Evolutionary conservation across 53 echinoderm and acorn worm genomes (phyloP), one percentile per base, ranked within the genome.

Genomic region (Arbacia lixula): DNA sequence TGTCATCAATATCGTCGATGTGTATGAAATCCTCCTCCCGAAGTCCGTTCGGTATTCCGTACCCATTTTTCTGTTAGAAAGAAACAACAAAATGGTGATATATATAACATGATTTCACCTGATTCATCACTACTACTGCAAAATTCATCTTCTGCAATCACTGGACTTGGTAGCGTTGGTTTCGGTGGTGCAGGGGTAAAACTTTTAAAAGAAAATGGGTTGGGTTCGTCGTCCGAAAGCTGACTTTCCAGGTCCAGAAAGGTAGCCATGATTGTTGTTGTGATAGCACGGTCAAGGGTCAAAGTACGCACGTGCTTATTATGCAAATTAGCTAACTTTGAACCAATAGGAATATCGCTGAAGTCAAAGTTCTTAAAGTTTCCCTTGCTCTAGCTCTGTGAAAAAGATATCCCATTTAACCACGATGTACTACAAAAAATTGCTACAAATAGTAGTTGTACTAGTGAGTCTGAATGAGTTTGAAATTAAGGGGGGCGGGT

Each of bases 51-150:
- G 52, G 20, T 36, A 75, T 35, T 12, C 46, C 71, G 53, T 53
- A 75, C 53, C 54, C 75, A 34, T 54, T 75, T 75, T 75, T 75
- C 75, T 75, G 75, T 32, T 53, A 75, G 35, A 19, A 68, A 41
- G 33, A 36, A 6, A 12, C 12, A 36, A n/a, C 34, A 53, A 38
- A n/a, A 69, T n/a, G 22, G 26, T 6, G 17, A 51, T 29, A 28
- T 9, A 68, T 40, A n/a, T n/a, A n/a, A n/a, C n/a, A n/a, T n/a
- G n/a, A n/a, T n/a, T n/a, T 72, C 50, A 72, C 72, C 72, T 72
- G 49, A 30, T 72, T 72, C 72, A 6, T 26, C 27, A 51, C 33
- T 33, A 51, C 50, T 49, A 29, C 72, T 72, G 35, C 49, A 24
- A 14, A 24, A 17, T 30, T n/a, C n/a, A n/a, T n/a, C n/a, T n/a